A percentile compares a stretch with the other conserved stretches of the same genome.
Conservation (phyloP, 1,140 invertebrate species). For the Drosophila equinoxialis region DNA sequence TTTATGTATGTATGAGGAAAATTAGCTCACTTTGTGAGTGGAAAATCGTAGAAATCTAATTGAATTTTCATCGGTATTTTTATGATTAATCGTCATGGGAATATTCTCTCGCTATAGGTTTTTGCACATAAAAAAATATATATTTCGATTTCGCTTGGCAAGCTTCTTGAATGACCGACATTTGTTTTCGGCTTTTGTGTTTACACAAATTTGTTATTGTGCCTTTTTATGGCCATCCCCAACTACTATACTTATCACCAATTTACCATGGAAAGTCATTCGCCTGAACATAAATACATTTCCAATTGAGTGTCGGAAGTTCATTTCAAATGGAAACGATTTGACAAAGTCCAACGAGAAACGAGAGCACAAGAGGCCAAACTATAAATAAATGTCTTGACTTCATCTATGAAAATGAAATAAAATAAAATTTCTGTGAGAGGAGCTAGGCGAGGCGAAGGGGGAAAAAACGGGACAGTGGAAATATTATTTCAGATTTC, state of each 20-base stretch:
- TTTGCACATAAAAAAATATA: constrained; percentile 28
- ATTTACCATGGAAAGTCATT: constrained; percentile 22
- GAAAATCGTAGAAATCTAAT: constrained; percentile 57
- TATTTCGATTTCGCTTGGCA: constrained; percentile 56
- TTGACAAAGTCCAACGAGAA: constrained; percentile 53
- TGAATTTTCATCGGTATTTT: constrained; percentile 77
- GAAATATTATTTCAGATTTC: constrained; percentile 51
- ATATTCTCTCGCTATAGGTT: constrained; percentile 43
- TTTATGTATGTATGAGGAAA: constrained; percentile 37
- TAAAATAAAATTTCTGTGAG: background rate
- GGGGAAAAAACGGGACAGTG: constrained; percentile 2
- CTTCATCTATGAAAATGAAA: constrained; percentile 19
- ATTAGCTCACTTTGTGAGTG: constrained; percentile 50
- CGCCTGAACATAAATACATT: constrained; percentile 25
- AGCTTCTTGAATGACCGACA: constrained; percentile 52
- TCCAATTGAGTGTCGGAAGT: constrained; percentile 37
- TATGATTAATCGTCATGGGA: constrained; percentile 80
- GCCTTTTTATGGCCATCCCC: constrained; percentile 34
- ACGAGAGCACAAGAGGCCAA: constrained; percentile 30
- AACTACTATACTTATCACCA: constrained; percentile 20
- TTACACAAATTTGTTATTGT: constrained; percentile 28
- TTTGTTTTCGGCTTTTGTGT: constrained; percentile 47
- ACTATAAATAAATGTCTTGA: constrained; percentile 51
- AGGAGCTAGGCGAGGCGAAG: background rate
- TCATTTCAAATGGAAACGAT: constrained; percentile 49